phyloP scores from a whole-genome alignment of 2,888 invertebrate species.

The Tinea trinotella region DNA sequence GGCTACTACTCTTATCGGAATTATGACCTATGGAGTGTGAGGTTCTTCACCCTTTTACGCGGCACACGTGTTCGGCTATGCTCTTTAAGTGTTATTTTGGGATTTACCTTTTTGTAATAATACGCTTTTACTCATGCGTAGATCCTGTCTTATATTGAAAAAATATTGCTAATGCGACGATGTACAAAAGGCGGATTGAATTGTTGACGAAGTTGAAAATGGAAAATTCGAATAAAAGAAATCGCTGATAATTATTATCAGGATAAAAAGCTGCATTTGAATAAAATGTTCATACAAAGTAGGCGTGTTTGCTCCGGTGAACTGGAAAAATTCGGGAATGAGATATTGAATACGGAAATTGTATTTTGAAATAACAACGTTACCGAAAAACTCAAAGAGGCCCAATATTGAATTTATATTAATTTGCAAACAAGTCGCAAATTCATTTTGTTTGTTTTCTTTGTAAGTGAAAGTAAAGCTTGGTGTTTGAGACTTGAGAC shows the following conservation, averaged over 20 bases:
- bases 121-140: no score
- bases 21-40: constrained; percentile 8
- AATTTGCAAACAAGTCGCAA: not conserved
- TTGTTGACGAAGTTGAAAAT: not conserved
- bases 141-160: no score
- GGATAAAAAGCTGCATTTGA: constrained; percentile 7
- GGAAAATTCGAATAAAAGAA: not conserved
- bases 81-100: not conserved
- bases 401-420: not conserved
- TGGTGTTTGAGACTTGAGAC: no score
- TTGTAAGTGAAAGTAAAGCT: not conserved
- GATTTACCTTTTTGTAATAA: not conserved
- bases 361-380: constrained; percentile 16
- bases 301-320: constrained; percentile 13
- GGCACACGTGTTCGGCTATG: constrained; percentile 6
- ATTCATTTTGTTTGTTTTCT: not conserved
- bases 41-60: constrained; percentile 10
- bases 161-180: no score
- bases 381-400: not conserved
- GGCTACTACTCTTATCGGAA: constrained; percentile 26
- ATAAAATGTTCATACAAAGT: constrained; percentile 9
- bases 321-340: constrained; percentile 18
- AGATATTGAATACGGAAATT: constrained; percentile 20
- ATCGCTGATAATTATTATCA: constrained; percentile 1
- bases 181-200: no score